Evolutionary conservation across 1,140 invertebrate genomes (phyloP).

Genomic region (Odontomachus brunneus): DNA sequence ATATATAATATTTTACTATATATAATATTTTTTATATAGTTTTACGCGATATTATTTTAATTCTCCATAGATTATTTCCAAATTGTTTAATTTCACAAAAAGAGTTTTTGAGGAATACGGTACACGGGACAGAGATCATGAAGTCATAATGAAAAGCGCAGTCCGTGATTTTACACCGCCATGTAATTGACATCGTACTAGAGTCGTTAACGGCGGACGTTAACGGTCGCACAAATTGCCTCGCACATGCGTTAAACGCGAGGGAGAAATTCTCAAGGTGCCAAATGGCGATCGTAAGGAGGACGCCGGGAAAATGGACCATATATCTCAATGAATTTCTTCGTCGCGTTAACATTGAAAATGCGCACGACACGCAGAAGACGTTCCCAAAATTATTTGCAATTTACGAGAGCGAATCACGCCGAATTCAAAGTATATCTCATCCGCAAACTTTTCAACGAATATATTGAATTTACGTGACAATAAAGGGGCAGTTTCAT

Average conservation of each 20-base stretch:
- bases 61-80: neutral
- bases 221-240: conserved; percentile 44
- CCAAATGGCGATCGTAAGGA: conserved; percentile 16
- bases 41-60: too few relatives aligned
- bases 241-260: neutral
- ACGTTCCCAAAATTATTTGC: too few relatives aligned
- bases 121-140: neutral
- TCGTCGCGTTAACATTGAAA: neutral
- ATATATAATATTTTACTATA: too few relatives aligned
- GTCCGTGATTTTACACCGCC: conserved; percentile 7
- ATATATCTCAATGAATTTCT: conserved; percentile 8
- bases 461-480: too few relatives aligned
- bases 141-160: neutral
- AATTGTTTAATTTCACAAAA: neutral
- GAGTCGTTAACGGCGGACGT: conserved; percentile 47
- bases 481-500: too few relatives aligned
- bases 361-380: neutral
- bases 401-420: too few relatives aligned
- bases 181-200: conserved; percentile 44
- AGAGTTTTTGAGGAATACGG: neutral
- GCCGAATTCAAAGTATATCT: too few relatives aligned
- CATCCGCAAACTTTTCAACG: too few relatives aligned
- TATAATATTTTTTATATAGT: too few relatives aligned
- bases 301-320: neutral
- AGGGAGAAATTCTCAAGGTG: conserved; percentile 26